phyloP scores from a whole-genome alignment of 2,113 vertebrate genomes.

The Istiophorus platypterus region DNA sequence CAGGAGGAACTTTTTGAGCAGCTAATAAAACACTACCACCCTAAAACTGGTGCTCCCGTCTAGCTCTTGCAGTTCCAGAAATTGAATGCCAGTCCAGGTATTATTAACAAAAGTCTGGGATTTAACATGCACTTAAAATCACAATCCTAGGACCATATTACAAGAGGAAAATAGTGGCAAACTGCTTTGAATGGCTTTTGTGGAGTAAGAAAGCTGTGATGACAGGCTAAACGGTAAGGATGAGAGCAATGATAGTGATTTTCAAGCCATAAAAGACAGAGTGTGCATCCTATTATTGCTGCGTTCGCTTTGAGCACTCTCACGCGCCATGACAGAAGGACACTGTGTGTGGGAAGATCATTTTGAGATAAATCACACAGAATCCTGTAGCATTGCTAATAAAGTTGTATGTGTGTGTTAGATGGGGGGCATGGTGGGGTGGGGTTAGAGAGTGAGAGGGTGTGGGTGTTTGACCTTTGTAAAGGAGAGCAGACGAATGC shows the following conservation, averaged over 20 bases:
- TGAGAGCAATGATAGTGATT: conserved; percentile 54
- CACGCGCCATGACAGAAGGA: conserved; percentile 34
- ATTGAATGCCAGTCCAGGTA: neutral
- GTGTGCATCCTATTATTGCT: conserved; percentile 39
- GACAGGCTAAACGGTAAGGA: conserved; percentile 45
- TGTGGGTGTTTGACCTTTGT: conserved; percentile 72
- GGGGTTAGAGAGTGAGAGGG: conserved; percentile 26
- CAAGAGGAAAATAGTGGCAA: conserved; percentile 15
- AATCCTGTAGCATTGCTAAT: conserved; percentile 30
- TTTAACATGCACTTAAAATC: conserved; percentile 32
- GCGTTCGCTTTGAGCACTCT: conserved; percentile 42
- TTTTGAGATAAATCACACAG: conserved; percentile 55
- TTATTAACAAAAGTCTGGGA: conserved; percentile 20
- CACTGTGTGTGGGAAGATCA: conserved; percentile 60
- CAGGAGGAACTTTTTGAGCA: neutral
- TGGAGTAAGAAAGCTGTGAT: conserved; percentile 34
- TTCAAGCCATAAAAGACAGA: conserved; percentile 57
- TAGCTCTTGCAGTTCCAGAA: conserved; percentile 5
- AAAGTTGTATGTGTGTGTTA: conserved; percentile 10
- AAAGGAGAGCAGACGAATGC: conserved; percentile 48
- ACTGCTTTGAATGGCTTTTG: conserved; percentile 26
- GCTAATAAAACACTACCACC: neutral
- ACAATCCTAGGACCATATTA: conserved; percentile 1
- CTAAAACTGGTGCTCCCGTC: neutral
- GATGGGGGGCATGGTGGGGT: neutral